These are phyloP conservation scores for Beroe ovata DNA, from an alignment of 37 sponge, comb jelly and placozoan species.

Conservation along the genomic window DNA sequence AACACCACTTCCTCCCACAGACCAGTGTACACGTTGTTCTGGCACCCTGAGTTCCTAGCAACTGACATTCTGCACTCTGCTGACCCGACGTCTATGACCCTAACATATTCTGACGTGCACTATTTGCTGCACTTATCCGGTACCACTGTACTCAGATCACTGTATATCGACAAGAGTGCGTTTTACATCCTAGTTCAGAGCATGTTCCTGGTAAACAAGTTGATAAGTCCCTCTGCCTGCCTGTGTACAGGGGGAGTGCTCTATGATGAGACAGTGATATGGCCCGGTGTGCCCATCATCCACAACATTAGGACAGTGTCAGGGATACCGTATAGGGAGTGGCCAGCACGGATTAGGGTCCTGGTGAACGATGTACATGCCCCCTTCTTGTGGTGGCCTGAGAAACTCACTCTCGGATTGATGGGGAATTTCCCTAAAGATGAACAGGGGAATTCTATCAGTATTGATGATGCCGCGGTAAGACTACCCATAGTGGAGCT, in stretches of 20 bases:
- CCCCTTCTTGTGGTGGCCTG: constrained; percentile 17
- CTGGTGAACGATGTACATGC: constrained; percentile 6
- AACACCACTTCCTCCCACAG: too few species aligned
- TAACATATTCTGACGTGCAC: constrained; percentile 15
- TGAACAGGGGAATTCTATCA: background rate
- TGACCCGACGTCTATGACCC: background rate
- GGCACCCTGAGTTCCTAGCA: constrained; percentile 22
- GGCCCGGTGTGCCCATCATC: background rate
- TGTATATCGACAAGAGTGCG: background rate
- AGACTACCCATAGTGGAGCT: background rate
- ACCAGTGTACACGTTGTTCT: background rate
- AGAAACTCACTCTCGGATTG: background rate
- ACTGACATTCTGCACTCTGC: background rate
- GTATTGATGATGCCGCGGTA: background rate
- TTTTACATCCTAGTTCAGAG: constrained; percentile 3
- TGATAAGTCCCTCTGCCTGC: background rate
- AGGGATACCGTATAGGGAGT: constrained; percentile 17
- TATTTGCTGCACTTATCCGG: background rate
- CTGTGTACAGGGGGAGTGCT: background rate
- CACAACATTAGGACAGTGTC: background rate
- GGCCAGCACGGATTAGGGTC: background rate
- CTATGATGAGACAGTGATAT: background rate
- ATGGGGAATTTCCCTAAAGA: constrained; percentile 16
- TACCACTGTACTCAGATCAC: background rate
- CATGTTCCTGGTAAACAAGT: background rate